Base-by-base conservation (phyloP, 2,888 invertebrate genomes). In the Drosophila kanekoi region DNA sequence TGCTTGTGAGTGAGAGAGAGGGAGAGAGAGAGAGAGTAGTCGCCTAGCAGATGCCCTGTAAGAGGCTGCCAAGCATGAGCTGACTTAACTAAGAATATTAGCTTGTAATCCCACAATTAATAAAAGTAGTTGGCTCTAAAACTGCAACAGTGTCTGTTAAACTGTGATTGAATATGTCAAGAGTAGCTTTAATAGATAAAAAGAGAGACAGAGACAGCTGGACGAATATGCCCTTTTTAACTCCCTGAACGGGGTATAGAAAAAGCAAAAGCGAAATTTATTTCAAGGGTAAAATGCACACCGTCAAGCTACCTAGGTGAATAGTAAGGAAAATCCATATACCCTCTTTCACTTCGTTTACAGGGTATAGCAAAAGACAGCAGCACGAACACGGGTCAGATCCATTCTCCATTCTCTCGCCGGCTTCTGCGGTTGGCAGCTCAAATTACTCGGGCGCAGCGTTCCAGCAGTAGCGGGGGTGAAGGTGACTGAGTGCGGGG, bases 381-480 rank as follows among this genome's bases (percentile, higher is more conserved):
- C 18, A 52, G 32, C 54, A 18, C 18, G 18, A 56, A 58, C 70
- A 20, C 57, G 47, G 56, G 56, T 49, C n/a, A 32, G 28, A 45
- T 41, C 10, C 58, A 18, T 40, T 23, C 56, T 56, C n/a, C n/a
- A n/a, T n/a, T n/a, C 13, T 9, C 3, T 23, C 37, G 23, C 35
- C 54, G 53, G 52, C 61, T 45, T 61, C 57, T 80, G 77, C 57
- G 78, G 81, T 63, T 65, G 37, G 44, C 33, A 57, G 52, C 81
- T 77, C 81, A 65, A 60, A 77, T 77, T 77, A 65, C 77, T 58
- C 51, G 59, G 43, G 53, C 47, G 40, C 23, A 35, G 45, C 35
- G 47, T 23, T 51, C 40, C 3, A 4, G 8, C 16, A 10, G 28
- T 3, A 10, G 20, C 32, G 23, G 4, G 37, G 16, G 11, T 9